Evolutionary conservation across 2,888 invertebrate species (phyloP).

Genomic region (Temnothorax unifasciatus): DNA sequence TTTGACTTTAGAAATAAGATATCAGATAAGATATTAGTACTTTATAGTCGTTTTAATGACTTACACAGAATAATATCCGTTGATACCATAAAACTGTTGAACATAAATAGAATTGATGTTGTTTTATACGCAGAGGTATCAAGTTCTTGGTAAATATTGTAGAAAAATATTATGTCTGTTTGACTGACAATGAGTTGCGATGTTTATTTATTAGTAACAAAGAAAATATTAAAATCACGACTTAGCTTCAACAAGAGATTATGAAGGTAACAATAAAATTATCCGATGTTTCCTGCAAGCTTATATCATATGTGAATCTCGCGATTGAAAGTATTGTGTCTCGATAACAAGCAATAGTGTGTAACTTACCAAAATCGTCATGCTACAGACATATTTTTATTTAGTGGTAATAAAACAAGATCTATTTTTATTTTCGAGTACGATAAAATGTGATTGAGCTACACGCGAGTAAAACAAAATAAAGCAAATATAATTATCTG

Average conservation of each 20-base stretch:
- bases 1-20: neutral
- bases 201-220: constrained; percentile 12
- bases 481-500: neutral
- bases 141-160: constrained; percentile 26
- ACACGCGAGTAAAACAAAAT: neutral
- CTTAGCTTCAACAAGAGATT: neutral
- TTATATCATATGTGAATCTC: neutral
- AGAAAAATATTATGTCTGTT: neutral
- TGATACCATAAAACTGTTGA: neutral
- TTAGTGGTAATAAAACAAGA: constrained; percentile 1
- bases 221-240: neutral
- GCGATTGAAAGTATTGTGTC: neutral
- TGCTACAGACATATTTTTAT: neutral
- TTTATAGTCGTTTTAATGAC: neutral
- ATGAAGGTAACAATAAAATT: neutral
- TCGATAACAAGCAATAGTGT: neutral
- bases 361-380: neutral
- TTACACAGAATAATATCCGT: neutral
- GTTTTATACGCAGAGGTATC: neutral
- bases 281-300: neutral
- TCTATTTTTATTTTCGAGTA: neutral
- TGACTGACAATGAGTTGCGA: constrained; percentile 31
- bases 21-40: neutral
- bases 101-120: neutral
- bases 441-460: neutral